Evolutionary conservation across 2,113 vertebrate genomes (phyloP).

Genomic region (Cephalopholis sonnerati): DNA sequence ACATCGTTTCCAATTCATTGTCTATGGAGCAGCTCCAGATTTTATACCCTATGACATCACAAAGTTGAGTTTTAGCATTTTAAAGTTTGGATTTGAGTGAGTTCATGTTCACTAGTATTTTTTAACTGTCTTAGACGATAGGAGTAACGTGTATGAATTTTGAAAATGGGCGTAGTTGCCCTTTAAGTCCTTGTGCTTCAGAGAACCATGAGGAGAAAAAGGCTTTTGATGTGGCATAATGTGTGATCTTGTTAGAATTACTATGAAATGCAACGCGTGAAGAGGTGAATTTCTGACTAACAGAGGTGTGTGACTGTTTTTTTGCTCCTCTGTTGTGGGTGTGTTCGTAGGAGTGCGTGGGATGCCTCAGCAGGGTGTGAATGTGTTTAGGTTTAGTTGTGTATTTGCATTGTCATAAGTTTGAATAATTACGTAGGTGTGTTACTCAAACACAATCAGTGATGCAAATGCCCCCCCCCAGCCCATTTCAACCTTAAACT

Average conservation of each 20-base stretch:
- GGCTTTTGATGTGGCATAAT: not conserved
- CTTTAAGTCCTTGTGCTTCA: not conserved
- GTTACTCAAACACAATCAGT: not conserved
- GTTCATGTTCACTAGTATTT: no score
- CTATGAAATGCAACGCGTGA: not conserved
- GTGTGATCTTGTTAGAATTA: not conserved
- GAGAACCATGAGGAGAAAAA: not conserved
- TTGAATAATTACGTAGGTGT: slow-evolving; percentile 24
- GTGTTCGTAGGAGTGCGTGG: slow-evolving; percentile 40
- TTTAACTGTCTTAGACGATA: no score
- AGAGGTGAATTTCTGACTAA: not conserved
- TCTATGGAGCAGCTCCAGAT: no score
- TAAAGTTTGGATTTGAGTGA: no score
- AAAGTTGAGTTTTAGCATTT: no score
- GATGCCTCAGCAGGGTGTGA: slow-evolving; percentile 75
- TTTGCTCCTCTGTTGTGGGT: slow-evolving; percentile 19
- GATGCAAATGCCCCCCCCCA: not conserved
- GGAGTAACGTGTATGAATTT: no score
- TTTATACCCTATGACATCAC: no score
- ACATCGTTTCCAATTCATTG: no score
- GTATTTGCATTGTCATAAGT: slow-evolving; percentile 12
- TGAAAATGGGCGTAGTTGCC: no score
- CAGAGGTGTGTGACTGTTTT: not conserved
- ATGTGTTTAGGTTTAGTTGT: slow-evolving; percentile 32
- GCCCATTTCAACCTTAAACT: not conserved